Evolutionary conservation across 2,113 vertebrate species (phyloP), one percentile per base, ranked within the genome.

Genomic region (Tachysurus vachellii): DNA sequence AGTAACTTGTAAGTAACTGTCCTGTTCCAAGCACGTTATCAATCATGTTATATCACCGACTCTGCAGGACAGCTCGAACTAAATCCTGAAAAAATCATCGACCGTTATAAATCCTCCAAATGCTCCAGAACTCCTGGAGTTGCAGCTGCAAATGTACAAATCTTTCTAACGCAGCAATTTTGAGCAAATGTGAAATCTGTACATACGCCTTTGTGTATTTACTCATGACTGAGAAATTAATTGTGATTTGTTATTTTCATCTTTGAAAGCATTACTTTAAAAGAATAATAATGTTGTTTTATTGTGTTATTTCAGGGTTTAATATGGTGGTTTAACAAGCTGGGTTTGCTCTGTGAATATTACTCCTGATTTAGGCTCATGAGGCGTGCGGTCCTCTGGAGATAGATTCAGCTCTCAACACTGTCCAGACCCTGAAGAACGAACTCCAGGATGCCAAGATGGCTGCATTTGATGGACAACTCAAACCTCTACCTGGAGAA

Each of bases 331-430:
- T 73, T 68, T 16, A 66, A 16, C 47, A 21, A 16, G n/a, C 16
- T 80, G 11, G 5, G 12, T 62, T 76, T 23, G 53, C 71, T 56
- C 31, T 71, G 12, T 82, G 17, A 62, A 9, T 88, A 23, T 85
- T 57, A 83, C 14, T 23, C 82, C 66, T 89, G 4, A 79, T 16
- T 42, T 88, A 99, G 98, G 97, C 98, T 88, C 98, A 99, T 61
- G 98, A 99, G 94, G 98, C 97, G 1, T 99, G 98, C 89, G 98
- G 98, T 47, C 98, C 98, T 23, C 96, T 99, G 96, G 98, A 99
- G 92, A 99, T 99, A 0, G 98, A 99, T 90, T 99, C 98, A 0
- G 98, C 98, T 5, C 94, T 99, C 88, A 97, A 94, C 89, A 96
- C 97, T 0, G 97, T 99, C 6, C 98, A 98, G 92, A 98, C 97